Evolutionary conservation across 2,113 vertebrate species (phyloP), one percentile per base, ranked within the genome.

Genomic region (Mustela nigripes): DNA sequence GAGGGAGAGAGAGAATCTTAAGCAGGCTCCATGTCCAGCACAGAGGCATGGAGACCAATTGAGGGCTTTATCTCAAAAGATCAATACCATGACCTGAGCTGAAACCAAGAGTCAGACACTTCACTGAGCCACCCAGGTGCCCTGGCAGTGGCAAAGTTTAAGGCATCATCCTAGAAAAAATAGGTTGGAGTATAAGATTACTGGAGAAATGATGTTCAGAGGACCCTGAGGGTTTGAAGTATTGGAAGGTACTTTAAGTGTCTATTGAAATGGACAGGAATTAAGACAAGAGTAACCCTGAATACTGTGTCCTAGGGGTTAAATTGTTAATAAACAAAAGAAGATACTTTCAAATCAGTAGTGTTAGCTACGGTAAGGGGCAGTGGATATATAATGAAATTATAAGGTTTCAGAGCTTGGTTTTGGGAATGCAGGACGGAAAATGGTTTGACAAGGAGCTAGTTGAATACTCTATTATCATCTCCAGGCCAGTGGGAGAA

Each of bases 291-390:
- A 65, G 10, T 65, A 79, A 80, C n/a, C 69, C 65, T 9, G 8
- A n/a, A 4, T 73, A 14, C 36, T 42, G 56, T 80, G 56, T 74
- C 36, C 42, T 48, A 65, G 33, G 22, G 65, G 39, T 62, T 90
- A 88, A 53, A 76, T 36, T 45, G 9, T 94, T 45, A 71, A 22
- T 73, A 74, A 80, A 24, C 14, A 36, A 73, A 15, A 33, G 48
- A 62, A 81, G 89, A 50, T 80, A 39, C 60, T 91, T 88, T 95
- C 48, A 39, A 83, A 83, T 87, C 50, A 69, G 18, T 80, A 53
- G 22, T 88, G 26, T 36, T 50, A 90, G 36, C 31, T 16, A 67
- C 2, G 24, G 1, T 82, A 89, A 82, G 21, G 19, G 31, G 22
- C 7, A 18, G 19, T 83, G 28, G 26, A 19, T 67, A 65, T 42